Conservation (phyloP, 2,797 vertebrate species). For the Lacerta bilineata region DNA sequence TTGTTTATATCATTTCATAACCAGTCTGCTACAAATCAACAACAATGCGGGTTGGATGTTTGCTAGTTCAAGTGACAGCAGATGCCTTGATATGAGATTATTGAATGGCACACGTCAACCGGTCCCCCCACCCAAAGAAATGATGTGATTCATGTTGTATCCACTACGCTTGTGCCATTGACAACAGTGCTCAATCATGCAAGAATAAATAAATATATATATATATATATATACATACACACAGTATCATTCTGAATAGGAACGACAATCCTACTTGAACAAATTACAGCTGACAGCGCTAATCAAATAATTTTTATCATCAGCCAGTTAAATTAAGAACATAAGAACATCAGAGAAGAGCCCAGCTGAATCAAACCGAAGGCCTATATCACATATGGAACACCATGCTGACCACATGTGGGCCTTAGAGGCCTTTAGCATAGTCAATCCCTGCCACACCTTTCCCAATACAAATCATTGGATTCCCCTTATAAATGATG, state of each 20-base stretch:
- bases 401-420: too few species aligned
- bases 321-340: conserved; percentile 14
- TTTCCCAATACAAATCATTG: too few species aligned
- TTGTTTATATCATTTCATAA: conserved; percentile 52
- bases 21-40: conserved; percentile 45
- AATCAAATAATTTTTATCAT: conserved; percentile 42
- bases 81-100: conserved; percentile 28
- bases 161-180: not conserved
- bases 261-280: not conserved
- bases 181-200: conserved; percentile 3
- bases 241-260: not conserved
- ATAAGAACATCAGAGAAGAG: not conserved
- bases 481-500: too few species aligned
- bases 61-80: conserved; percentile 28
- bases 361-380: not conserved
- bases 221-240: too few species aligned
- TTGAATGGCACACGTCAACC: not conserved
- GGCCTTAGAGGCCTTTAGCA: too few species aligned
- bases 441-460: too few species aligned
- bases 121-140: not conserved
- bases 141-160: not conserved
- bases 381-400: not conserved
- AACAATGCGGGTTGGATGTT: conserved; percentile 40
- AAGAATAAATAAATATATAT: not conserved
- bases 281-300: not conserved